Evolutionary conservation across 2,888 invertebrate genomes (phyloP).

Genomic region (Colletes collaris): DNA sequence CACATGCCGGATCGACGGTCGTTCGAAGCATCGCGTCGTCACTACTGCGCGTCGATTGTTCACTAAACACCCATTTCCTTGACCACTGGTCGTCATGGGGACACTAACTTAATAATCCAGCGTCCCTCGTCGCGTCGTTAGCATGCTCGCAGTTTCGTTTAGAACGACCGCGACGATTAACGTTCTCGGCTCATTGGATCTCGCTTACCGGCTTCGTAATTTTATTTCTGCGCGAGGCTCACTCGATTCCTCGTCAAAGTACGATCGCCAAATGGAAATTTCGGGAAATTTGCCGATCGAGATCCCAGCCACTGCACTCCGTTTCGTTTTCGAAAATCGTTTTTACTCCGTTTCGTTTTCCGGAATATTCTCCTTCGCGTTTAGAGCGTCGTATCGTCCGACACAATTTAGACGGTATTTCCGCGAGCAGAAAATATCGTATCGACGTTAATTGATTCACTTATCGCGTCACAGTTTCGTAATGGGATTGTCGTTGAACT

Average conservation of each 20-base stretch:
- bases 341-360: too few species aligned
- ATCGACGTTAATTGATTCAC: too few species aligned
- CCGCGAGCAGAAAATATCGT: too few species aligned
- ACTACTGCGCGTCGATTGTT: conserved; percentile 64
- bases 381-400: too few species aligned
- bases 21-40: conserved; percentile 31
- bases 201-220: not conserved
- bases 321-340: too few species aligned
- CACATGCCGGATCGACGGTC: conserved; percentile 28
- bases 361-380: too few species aligned
- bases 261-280: too few species aligned
- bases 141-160: conserved; percentile 1
- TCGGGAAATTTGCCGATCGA: too few species aligned
- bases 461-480: too few species aligned
- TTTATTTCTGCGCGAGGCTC: not conserved
- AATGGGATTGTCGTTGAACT: too few species aligned
- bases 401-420: too few species aligned
- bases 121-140: conserved; percentile 9
- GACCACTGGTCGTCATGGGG: conserved; percentile 72
- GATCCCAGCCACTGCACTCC: too few species aligned
- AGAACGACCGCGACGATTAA: conserved; percentile 18
- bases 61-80: conserved; percentile 63
- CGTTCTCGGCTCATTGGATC: not conserved
- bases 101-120: conserved; percentile 77
- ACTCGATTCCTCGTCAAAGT: not conserved